Base-by-base conservation (phyloP, 2,888 invertebrate species). In the Zhengitettix transpicula region DNA sequence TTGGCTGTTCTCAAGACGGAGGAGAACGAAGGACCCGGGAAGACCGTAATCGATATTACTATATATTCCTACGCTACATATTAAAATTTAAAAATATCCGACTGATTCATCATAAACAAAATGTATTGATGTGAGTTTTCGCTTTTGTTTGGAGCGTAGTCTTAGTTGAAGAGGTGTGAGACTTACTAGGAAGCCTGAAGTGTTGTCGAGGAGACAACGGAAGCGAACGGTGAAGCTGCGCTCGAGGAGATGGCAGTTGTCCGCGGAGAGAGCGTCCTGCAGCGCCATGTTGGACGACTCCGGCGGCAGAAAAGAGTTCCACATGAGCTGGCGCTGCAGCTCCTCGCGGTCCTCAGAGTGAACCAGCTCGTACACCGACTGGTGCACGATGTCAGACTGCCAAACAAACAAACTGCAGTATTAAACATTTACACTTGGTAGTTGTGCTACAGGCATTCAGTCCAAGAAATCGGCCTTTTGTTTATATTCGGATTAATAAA, bases 271-370 rank as follows among this genome's bases (percentile, higher is more conserved):
- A 17, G 89, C 88, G 68, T 97, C 96, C 71, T 92, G 89, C 62
- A 96, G 80, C 58, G 88, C 84, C 72, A 89, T 79, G 68, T 84
- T 83, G 67, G 81, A 82, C 60, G 84, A 83, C 56, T 62, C 62
- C 11, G 85, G 79, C 63, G 93, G 89, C 65, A 94, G 80, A 73
- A 92, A 92, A 55, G 92, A 91, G 77, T 93, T 94, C 94, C 94
- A 94, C 73, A 92, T 84, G 67, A 98, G 76, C 74, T 97, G 97
- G 59, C 94, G 77, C 71, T 96, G 96, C 61, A 98, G 81, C 74
- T 98, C 98, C 73, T 99, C 98, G 5, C 99, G 81, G 73, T 99
- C 99, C 77, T 99, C 99, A 3, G 96, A 97, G 76, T 98, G 98
- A 64, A 99, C 97, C 72, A 99, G 78, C 75, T 99, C 99, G 80